phyloP scores from a whole-genome alignment of 2,888 invertebrate species.

The Eulithis testata region DNA sequence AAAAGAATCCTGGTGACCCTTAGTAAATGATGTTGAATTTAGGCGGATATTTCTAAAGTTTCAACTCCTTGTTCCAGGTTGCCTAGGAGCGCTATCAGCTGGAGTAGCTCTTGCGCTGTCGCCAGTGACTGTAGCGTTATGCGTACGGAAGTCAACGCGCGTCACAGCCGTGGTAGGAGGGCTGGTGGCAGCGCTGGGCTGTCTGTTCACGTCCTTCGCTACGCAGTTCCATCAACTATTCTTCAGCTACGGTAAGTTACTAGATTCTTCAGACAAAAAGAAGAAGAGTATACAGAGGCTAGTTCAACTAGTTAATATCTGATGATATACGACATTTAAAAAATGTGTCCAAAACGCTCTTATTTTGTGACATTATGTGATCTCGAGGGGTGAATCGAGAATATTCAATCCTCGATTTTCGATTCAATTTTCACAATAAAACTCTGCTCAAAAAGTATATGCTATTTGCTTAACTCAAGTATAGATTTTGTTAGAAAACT shows the following conservation, averaged over 20 bases:
- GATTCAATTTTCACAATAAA: too few relatives aligned
- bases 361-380: too few relatives aligned
- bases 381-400: too few relatives aligned
- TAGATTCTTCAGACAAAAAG: neutral
- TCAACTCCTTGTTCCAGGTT: conserved; percentile 84
- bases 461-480: too few relatives aligned
- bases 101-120: conserved; percentile 92
- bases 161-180: conserved; percentile 95
- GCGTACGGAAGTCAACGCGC: conserved; percentile 93
- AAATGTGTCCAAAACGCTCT: too few relatives aligned
- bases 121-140: conserved; percentile 93
- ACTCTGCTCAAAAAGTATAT: too few relatives aligned
- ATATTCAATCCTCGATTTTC: too few relatives aligned
- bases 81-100: conserved; percentile 92
- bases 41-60: neutral
- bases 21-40: too few relatives aligned
- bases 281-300: neutral
- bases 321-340: too few relatives aligned
- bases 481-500: too few relatives aligned
- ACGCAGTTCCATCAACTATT: conserved; percentile 95
- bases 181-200: conserved; percentile 92
- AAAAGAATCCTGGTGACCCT: too few relatives aligned
- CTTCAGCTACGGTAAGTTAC: conserved; percentile 89
- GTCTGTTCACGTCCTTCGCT: conserved; percentile 95
- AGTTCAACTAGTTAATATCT: neutral